Percentiles rank a stretch among this genome's conserved stretches.
These are phyloP conservation scores for Ophioninae sp. DNA, from an alignment of 2,888 invertebrate species.

Conservation along the genomic window DNA sequence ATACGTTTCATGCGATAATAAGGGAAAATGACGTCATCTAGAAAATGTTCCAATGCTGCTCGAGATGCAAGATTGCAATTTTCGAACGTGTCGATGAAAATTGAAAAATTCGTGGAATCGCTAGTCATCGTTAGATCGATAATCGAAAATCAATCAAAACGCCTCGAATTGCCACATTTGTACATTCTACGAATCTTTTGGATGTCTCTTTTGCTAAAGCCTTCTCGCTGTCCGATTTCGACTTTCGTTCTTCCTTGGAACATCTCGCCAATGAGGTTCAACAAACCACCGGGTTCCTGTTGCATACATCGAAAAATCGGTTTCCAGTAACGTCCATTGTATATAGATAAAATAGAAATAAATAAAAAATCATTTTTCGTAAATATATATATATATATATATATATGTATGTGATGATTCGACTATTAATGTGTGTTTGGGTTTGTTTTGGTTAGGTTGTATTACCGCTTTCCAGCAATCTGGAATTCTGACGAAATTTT, in stretches of 20 bases:
- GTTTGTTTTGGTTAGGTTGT: too few species aligned
- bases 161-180: constrained; percentile 82
- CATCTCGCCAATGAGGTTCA: constrained; percentile 68
- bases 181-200: constrained; percentile 90
- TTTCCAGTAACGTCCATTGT: background rate
- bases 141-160: constrained; percentile 43
- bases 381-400: too few species aligned
- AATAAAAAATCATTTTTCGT: background rate
- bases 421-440: too few species aligned
- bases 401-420: too few species aligned
- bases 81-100: background rate
- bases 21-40: constrained; percentile 48
- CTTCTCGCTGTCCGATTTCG: constrained; percentile 87
- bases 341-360: background rate
- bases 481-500: too few species aligned
- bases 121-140: constrained; percentile 3
- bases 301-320: background rate
- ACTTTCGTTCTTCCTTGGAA: constrained; percentile 67
- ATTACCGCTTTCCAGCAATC: too few species aligned
- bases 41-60: constrained; percentile 3
- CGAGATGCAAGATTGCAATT: background rate
- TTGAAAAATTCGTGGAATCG: constrained; percentile 2
- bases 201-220: constrained; percentile 88
- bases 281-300: constrained; percentile 66
- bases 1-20: constrained; percentile 58